Conservation (phyloP, 1,140 invertebrate genomes). For the Dendrolimus punctatus region DNA sequence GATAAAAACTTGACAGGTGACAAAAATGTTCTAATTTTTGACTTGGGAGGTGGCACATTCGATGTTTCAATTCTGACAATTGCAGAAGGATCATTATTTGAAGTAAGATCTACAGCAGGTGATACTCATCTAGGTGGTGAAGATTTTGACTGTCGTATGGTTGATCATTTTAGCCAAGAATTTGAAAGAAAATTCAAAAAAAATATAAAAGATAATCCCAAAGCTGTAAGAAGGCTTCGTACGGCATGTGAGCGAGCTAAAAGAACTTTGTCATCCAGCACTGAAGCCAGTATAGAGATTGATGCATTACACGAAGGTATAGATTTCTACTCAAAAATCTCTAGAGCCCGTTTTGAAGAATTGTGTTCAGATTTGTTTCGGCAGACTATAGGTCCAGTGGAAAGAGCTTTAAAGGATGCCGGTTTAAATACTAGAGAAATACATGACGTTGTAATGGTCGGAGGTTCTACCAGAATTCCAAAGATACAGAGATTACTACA, state of each 20-base stretch:
- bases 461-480: slow-evolving; percentile 78
- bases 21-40: slow-evolving; percentile 82
- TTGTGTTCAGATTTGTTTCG: slow-evolving; percentile 88
- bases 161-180: slow-evolving; percentile 84
- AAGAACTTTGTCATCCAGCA: slow-evolving; percentile 77
- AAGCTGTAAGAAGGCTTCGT: slow-evolving; percentile 83
- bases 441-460: slow-evolving; percentile 78
- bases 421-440: slow-evolving; percentile 81
- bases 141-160: slow-evolving; percentile 87
- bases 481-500: slow-evolving; percentile 78
- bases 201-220: slow-evolving; percentile 81
- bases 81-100: slow-evolving; percentile 86
- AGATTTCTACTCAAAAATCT: slow-evolving; percentile 91
- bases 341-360: slow-evolving; percentile 90
- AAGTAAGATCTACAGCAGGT: slow-evolving; percentile 86
- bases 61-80: slow-evolving; percentile 92
- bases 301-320: slow-evolving; percentile 84
- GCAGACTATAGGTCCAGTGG: slow-evolving; percentile 79
- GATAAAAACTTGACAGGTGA: slow-evolving; percentile 89
- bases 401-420: slow-evolving; percentile 82
- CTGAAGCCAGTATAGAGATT: slow-evolving; percentile 81
- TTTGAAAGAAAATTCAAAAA: slow-evolving; percentile 90
- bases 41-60: slow-evolving; percentile 83
- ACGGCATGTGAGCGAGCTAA: slow-evolving; percentile 84
- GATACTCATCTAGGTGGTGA: slow-evolving; percentile 84